Percentiles rank a stretch among this genome's conserved stretches.
Evolutionary conservation across 2,113 vertebrate species (phyloP).

Genomic region (Pongo pygmaeus): DNA sequence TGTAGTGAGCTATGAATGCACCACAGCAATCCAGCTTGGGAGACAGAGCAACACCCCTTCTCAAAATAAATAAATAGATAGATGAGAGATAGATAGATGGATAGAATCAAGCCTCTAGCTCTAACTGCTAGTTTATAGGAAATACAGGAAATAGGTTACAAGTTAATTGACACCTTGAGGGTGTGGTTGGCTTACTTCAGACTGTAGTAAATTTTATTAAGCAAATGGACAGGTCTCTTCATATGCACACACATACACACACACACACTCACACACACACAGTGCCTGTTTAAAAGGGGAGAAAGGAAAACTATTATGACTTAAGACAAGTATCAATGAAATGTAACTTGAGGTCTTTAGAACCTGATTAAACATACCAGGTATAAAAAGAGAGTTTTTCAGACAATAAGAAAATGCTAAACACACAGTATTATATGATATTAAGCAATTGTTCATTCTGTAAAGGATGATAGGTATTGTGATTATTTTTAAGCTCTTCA

Average conservation of each 20-base stretch:
- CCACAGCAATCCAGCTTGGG: no score
- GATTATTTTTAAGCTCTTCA: not conserved
- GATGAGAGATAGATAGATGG: no score
- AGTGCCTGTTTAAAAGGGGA: not conserved
- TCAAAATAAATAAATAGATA: no score
- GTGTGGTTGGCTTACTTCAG: not conserved
- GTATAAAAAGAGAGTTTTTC: not conserved
- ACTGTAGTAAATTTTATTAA: not conserved
- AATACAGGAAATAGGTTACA: not conserved
- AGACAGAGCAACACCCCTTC: no score
- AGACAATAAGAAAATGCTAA: not conserved
- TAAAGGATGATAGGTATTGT: not conserved
- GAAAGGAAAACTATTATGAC: not conserved
- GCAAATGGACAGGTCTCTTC: not conserved
- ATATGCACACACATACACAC: not conserved
- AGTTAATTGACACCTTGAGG: not conserved
- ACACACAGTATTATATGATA: not conserved
- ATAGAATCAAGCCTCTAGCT: not conserved
- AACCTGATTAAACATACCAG: not conserved
- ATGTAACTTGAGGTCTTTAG: not conserved
- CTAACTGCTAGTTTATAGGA: not conserved
- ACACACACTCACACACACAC: not conserved
- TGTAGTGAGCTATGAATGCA: no score
- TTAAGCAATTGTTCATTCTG: not conserved
- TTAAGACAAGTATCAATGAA: conserved; percentile 5